Percentiles rank a stretch among this genome's conserved stretches.
These are phyloP conservation scores for Chrysolina oricalcia DNA, from an alignment of 2,888 invertebrate species.

Conservation along the genomic window DNA sequence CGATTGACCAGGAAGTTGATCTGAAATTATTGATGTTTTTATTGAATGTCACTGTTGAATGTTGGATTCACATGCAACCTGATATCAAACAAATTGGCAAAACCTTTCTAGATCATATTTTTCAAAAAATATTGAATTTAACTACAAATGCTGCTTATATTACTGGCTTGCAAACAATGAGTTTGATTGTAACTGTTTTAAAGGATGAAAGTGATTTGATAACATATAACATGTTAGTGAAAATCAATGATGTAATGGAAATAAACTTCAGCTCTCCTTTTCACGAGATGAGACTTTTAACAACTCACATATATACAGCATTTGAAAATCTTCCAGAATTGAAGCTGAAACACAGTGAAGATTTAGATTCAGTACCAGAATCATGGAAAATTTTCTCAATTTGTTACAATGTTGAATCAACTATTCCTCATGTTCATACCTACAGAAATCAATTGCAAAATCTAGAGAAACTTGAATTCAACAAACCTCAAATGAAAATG, in stretches of 20 bases:
- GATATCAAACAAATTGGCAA: constrained; percentile 56
- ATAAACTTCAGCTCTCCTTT: constrained; percentile 80
- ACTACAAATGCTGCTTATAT: constrained; percentile 72
- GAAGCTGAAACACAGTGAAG: constrained; percentile 65
- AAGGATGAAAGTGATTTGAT: constrained; percentile 71
- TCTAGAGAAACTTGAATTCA: constrained; percentile 82
- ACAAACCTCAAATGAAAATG: constrained; percentile 74
- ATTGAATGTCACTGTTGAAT: constrained; percentile 76
- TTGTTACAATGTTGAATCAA: constrained; percentile 82
- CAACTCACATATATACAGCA: constrained; percentile 82
- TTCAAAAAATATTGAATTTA: constrained; percentile 72
- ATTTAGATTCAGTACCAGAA: constrained; percentile 69
- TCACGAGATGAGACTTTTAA: constrained; percentile 79
- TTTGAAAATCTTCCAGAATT: constrained; percentile 77
- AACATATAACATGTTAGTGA: constrained; percentile 70
- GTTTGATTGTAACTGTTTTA: constrained; percentile 74
- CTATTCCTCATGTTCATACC: constrained; percentile 82
- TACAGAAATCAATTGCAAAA: constrained; percentile 86
- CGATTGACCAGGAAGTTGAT: constrained; percentile 20
- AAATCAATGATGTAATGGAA: constrained; percentile 75
- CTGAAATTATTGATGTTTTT: constrained; percentile 71
- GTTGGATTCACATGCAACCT: constrained; percentile 73
- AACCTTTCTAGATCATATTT: constrained; percentile 67
- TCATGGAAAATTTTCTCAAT: constrained; percentile 78
- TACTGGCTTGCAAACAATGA: constrained; percentile 73